A percentile compares a stretch with the other conserved stretches of the same genome.
These are phyloP conservation scores for Siniperca scherzeri DNA, from an alignment of 2,797 vertebrate genomes.

Conservation along the genomic window DNA sequence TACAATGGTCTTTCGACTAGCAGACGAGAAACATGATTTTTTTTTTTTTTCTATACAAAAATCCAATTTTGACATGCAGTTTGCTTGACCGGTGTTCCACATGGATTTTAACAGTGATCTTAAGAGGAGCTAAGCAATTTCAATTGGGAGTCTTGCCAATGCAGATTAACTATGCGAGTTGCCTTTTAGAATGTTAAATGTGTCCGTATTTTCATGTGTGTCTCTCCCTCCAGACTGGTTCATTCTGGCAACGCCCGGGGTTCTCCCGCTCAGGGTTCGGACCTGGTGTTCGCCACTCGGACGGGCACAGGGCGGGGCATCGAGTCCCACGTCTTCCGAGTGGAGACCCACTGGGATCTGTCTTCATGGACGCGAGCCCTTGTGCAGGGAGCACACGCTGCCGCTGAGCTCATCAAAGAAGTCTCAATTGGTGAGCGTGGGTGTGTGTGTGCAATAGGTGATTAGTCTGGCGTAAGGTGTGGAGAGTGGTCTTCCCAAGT, in stretches of 20 bases:
- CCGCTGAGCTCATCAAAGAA: conserved; percentile 94
- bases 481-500: not conserved
- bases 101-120: too few species aligned
- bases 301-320: conserved; percentile 94
- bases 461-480: not conserved
- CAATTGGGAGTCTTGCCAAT: not conserved
- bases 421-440: conserved; percentile 92
- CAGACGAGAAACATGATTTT: not conserved
- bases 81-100: too few species aligned
- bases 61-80: too few species aligned
- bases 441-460: not conserved
- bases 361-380: conserved; percentile 94
- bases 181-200: not conserved
- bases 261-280: conserved; percentile 90
- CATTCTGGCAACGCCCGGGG: conserved; percentile 91
- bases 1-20: not conserved
- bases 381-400: conserved; percentile 93
- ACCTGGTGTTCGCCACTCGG: conserved; percentile 93
- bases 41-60: too few species aligned
- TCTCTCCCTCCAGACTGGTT: conserved; percentile 87
- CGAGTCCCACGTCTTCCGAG: conserved; percentile 94
- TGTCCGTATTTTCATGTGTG: not conserved
- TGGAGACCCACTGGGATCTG: conserved; percentile 96
- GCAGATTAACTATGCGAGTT: not conserved
- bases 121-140: not conserved